These are phyloP conservation scores for Alloscopus bannaensis DNA, from an alignment of 2,888 invertebrate species.

Conservation along the genomic window DNA sequence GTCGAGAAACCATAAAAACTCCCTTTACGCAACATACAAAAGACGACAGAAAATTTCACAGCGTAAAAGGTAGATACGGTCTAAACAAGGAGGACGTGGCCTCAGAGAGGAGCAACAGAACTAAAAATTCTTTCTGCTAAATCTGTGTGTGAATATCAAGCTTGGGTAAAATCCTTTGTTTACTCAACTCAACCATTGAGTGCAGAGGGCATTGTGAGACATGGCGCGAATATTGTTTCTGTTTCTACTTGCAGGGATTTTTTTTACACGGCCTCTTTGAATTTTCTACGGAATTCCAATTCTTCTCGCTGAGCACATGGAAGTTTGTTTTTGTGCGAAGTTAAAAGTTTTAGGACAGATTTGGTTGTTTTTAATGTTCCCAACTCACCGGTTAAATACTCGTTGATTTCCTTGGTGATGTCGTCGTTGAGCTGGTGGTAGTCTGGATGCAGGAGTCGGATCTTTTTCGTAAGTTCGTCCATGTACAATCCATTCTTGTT, in stretches of 20 bases:
- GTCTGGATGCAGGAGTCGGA: constrained; percentile 71
- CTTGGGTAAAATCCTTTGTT: no score
- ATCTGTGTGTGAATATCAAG: no score
- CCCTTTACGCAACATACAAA: no score
- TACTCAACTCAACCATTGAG: neutral
- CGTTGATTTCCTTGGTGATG: constrained; percentile 68
- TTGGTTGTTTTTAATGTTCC: neutral
- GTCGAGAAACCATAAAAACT: no score
- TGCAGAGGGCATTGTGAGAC: neutral
- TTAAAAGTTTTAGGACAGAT: neutral
- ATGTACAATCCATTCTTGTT: constrained; percentile 69
- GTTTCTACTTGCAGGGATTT: neutral
- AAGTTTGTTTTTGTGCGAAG: neutral
- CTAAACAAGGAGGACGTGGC: no score
- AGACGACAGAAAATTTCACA: no score
- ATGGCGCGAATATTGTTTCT: neutral
- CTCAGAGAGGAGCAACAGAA: no score
- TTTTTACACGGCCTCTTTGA: constrained; percentile 2
- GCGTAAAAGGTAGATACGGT: no score
- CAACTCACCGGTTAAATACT: constrained; percentile 67
- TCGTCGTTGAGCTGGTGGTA: constrained; percentile 71
- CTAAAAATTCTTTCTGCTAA: no score
- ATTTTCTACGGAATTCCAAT: no score
- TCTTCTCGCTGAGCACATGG: neutral
- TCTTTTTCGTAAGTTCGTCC: constrained; percentile 69